Conservation (phyloP, 2,113 vertebrate species). For the Albula glossodonta region DNA sequence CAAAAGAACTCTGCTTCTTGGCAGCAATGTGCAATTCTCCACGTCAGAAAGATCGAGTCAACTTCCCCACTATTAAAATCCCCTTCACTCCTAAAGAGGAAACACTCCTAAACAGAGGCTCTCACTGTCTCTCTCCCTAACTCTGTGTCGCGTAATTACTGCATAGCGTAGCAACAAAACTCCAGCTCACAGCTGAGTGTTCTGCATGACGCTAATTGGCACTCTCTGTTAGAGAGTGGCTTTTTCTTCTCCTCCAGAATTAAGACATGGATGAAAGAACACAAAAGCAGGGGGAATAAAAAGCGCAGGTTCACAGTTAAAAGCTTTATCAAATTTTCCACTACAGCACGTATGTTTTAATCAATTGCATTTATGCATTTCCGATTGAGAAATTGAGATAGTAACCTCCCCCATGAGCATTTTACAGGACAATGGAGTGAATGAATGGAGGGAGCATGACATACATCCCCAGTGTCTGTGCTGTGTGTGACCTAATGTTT, state of each 20-base stretch:
- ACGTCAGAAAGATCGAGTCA: neutral
- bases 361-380: neutral
- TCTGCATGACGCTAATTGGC: conserved; percentile 39
- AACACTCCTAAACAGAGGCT: conserved; percentile 40
- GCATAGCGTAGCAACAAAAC: conserved; percentile 51
- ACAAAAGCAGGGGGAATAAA: neutral
- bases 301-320: neutral
- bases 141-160: conserved; percentile 39
- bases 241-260: neutral
- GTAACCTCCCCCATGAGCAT: neutral
- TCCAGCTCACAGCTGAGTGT: conserved; percentile 25
- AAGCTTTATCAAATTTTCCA: neutral
- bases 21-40: conserved; percentile 1
- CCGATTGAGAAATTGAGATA: neutral
- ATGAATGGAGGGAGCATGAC: neutral
- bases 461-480: neutral
- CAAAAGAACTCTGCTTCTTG: neutral
- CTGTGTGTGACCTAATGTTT: neutral
- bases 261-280: conserved; percentile 1
- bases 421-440: neutral
- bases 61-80: conserved; percentile 53
- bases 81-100: neutral
- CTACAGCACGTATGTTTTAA: neutral
- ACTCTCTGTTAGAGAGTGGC: conserved; percentile 1
- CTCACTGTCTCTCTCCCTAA: conserved; percentile 5